These are phyloP conservation scores for Dryococelus australis DNA, from an alignment of 2,888 invertebrate species.

Conservation along the genomic window DNA sequence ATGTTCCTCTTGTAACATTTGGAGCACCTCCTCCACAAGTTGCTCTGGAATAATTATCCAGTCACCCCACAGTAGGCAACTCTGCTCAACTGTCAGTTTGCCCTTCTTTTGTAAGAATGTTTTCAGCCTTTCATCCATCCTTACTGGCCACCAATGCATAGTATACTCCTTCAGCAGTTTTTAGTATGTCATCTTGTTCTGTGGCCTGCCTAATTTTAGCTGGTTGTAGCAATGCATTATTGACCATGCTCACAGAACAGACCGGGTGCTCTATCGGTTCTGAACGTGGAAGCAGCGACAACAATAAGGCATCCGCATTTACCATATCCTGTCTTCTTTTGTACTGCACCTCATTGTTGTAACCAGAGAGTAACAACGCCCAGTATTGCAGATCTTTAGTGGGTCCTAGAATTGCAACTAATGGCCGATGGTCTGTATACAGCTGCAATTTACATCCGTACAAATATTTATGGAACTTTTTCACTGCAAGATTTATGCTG, in stretches of 20 bases:
- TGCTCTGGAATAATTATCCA: no score
- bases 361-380: slow-evolving; percentile 53
- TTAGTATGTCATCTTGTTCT: no score
- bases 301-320: slow-evolving; percentile 40
- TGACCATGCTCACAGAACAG: no score
- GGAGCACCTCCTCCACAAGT: no score
- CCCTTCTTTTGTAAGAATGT: no score
- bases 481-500: slow-evolving; percentile 50
- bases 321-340: slow-evolving; percentile 40
- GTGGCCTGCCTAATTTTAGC: no score
- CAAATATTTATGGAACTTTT: slow-evolving; percentile 48
- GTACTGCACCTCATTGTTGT: slow-evolving; percentile 49
- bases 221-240: no score
- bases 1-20: no score
- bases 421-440: slow-evolving; percentile 56
- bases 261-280: background rate
- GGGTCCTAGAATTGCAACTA: slow-evolving; percentile 54
- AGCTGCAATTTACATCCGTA: slow-evolving; percentile 49
- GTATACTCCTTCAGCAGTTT: background rate
- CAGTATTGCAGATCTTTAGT: slow-evolving; percentile 52
- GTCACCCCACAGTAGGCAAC: no score
- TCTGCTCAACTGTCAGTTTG: no score
- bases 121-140: background rate
- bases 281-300: background rate
- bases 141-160: background rate